A percentile compares a stretch with the other conserved stretches of the same genome.
phyloP scores from a whole-genome alignment of 2,113 vertebrate species.

The Aythya baeri region DNA sequence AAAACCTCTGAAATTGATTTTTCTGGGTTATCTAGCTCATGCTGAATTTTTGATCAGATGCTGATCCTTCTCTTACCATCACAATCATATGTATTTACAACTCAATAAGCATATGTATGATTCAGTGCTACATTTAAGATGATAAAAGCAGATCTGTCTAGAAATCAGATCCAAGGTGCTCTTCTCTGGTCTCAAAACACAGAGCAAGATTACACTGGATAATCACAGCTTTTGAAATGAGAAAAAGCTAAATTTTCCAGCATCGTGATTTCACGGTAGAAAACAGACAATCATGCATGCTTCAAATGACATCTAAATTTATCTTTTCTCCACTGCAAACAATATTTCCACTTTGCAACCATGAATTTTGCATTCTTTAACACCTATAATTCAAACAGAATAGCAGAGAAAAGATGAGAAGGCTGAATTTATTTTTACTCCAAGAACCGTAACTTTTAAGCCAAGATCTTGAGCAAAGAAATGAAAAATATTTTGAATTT shows the following conservation, averaged over 20 bases:
- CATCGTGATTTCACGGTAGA: constrained; percentile 58
- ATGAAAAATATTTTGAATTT: constrained; percentile 44
- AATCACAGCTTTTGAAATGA: constrained; percentile 60
- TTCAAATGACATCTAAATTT: constrained; percentile 67
- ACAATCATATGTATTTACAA: constrained; percentile 54
- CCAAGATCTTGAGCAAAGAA: constrained; percentile 44
- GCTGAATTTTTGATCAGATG: constrained; percentile 29
- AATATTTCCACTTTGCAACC: constrained; percentile 60
- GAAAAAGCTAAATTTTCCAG: constrained; percentile 65
- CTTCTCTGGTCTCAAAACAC: constrained; percentile 50
- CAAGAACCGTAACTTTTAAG: constrained; percentile 37
- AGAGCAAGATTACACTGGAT: constrained; percentile 47
- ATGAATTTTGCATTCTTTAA: constrained; percentile 60
- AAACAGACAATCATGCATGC: constrained; percentile 61
- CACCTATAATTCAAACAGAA: constrained; percentile 65
- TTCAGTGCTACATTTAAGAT: constrained; percentile 52
- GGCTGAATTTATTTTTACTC: constrained; percentile 51
- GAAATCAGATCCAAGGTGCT: constrained; percentile 46
- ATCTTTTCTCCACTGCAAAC: constrained; percentile 56
- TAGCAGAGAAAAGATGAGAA: constrained; percentile 43
- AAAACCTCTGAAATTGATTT: background rate
- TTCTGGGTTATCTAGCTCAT: constrained; percentile 22
- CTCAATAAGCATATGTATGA: constrained; percentile 23
- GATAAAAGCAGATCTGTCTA: constrained; percentile 44
- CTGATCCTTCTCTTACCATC: constrained; percentile 22